Base-by-base conservation (phyloP, 1,140 invertebrate genomes). In the Aphelenchoides avenae region DNA sequence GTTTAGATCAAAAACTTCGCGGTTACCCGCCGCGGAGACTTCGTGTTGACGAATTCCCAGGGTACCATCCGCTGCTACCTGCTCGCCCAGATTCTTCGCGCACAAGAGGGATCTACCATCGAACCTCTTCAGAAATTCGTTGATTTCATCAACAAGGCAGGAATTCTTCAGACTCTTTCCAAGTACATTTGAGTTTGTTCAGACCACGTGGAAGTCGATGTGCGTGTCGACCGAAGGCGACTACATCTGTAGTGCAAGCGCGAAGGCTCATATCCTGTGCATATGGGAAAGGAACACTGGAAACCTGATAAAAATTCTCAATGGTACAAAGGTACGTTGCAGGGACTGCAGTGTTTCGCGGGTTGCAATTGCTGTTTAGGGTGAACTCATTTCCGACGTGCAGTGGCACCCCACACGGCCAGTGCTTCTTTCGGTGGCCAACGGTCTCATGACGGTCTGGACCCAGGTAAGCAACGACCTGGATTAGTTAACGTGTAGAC, bases 211-310 rank as follows among this genome's bases (percentile, higher is more conserved):
- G 95, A 97, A 96, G 78, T 96, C 95, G 77, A 97, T 94, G 77
- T 95, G 91, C 77, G 97, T 97, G 78, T 98, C 93, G n/a, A 93
- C 92, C 2, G 93, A 98, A 81, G 91, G 92, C 0, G 92, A 98
- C 80, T 98, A 94, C 78, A 91, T 99, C 53, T 97, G 93, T 79
- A 95, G 93, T 42, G 94, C 93, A 1, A 97, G 92, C 15, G 89
- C 92, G 0, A 84, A 92, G 27, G 89, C 94, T 71, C 93, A 99
- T 81, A 89, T 92, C 15, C 80, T 99, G 0, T 97, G 98, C 77
- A 88, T 99, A 70, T 99, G 94, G 94, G 95, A 99, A 79, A 93
- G 94, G 79, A 89, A 87, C 63, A 88, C 92, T 57, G 95, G 94
- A 7, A 96, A 94, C 82, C 83, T 99, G 11, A 91, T 97, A 0